Evolutionary conservation across 2,888 invertebrate genomes (phyloP).

Genomic region (Limnephilus rhombicus): DNA sequence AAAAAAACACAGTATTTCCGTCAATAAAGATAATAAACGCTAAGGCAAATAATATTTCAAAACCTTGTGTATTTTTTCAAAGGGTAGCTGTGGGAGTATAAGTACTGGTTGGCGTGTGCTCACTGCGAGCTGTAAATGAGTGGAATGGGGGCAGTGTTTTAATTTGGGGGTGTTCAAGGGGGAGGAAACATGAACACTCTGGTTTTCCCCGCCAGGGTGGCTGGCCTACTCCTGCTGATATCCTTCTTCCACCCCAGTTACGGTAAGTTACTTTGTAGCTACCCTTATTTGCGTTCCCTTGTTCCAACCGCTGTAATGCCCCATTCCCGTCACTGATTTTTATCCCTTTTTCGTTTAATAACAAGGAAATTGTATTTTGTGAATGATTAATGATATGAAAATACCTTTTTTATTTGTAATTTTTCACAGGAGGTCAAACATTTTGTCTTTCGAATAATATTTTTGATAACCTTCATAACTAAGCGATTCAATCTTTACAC

Average conservation of each 20-base stretch:
- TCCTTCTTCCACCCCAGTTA: constrained; percentile 62
- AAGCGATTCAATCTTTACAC: background rate
- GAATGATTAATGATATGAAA: background rate
- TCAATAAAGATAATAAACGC: constrained; percentile 38
- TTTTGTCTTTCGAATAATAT: background rate
- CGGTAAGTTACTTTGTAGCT: constrained; percentile 58
- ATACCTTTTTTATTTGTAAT: background rate
- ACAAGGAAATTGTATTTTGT: background rate
- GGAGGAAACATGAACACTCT: constrained; percentile 59
- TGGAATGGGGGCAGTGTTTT: constrained; percentile 49
- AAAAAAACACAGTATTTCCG: constrained; percentile 10
- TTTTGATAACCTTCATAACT: background rate
- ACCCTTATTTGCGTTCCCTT: background rate
- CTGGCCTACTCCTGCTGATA: constrained; percentile 60
- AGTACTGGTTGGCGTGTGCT: constrained; percentile 50
- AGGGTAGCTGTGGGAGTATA: constrained; percentile 12
- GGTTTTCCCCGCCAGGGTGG: constrained; percentile 57
- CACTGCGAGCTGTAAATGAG: constrained; percentile 30
- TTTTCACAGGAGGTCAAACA: background rate
- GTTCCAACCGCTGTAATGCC: background rate
- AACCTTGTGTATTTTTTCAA: background rate
- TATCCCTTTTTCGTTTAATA: background rate
- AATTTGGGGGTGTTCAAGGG: constrained; percentile 39
- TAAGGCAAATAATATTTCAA: background rate
- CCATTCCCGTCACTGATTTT: background rate